Percentiles rank a stretch among this genome's conserved stretches.
Evolutionary conservation across 2,797 vertebrate genomes (phyloP).

Genomic region (Tokudaia muenninki): DNA sequence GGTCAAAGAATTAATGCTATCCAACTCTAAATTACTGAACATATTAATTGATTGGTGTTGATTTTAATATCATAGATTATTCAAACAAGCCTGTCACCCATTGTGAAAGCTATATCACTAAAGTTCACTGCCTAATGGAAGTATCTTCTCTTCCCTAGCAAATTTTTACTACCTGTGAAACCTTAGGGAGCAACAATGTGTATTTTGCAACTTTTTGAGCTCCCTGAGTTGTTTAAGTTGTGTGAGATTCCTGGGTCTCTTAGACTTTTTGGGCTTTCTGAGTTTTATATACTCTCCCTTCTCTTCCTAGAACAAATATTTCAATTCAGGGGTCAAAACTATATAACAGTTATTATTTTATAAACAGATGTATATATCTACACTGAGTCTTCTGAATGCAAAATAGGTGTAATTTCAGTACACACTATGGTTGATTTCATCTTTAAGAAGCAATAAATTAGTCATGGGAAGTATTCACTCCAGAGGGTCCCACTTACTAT

Average conservation of each 20-base stretch:
- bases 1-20: not conserved
- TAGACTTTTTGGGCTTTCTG: not conserved
- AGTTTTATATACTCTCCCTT: not conserved
- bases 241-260: not conserved
- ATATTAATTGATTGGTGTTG: not conserved
- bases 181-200: not conserved
- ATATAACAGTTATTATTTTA: not conserved
- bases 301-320: not conserved
- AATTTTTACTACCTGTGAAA: not conserved
- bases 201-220: not conserved
- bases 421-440: not conserved
- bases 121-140: no score
- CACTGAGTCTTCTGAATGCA: not conserved
- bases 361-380: not conserved
- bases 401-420: not conserved
- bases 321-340: not conserved
- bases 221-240: not conserved
- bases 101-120: not conserved
- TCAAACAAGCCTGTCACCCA: not conserved
- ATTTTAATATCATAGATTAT: not conserved
- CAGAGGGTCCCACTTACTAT: not conserved
- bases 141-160: not conserved
- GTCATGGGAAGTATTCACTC: not conserved
- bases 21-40: not conserved
- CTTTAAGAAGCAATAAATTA: not conserved